Percentiles rank a stretch among this genome's conserved stretches.
phyloP scores from a whole-genome alignment of 2,797 vertebrate species.

The Mus minutoides region DNA sequence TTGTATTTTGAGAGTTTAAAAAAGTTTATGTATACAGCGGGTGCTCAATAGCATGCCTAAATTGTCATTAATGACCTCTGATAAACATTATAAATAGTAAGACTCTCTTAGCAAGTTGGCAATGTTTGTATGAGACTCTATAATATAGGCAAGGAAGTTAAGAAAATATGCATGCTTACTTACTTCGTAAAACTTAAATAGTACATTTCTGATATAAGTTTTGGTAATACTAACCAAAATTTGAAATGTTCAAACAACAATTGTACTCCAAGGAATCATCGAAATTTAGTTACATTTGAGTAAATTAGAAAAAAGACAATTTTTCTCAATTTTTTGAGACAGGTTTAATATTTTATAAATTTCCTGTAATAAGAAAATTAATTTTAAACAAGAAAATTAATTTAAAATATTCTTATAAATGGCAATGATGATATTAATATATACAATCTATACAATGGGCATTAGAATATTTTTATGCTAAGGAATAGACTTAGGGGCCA shows the following conservation, averaged over 20 bases:
- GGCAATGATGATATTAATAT: neutral
- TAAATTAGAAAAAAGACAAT: neutral
- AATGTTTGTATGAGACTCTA: neutral
- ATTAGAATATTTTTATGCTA: neutral
- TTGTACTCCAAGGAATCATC: neutral
- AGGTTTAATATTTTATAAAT: neutral
- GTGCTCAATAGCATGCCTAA: neutral
- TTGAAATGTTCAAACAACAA: neutral
- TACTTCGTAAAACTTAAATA: conserved; percentile 19
- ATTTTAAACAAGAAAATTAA: neutral
- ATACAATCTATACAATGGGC: neutral
- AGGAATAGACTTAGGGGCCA: neutral
- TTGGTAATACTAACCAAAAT: neutral
- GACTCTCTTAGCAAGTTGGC: neutral
- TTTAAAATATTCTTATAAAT: neutral
- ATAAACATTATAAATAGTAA: conserved; percentile 4
- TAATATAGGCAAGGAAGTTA: neutral
- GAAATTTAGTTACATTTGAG: conserved; percentile 13
- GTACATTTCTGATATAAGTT: neutral
- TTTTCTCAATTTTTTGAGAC: neutral
- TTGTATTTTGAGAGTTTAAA: neutral
- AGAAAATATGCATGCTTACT: neutral
- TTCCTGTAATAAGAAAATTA: neutral
- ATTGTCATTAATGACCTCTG: neutral
- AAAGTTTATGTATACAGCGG: neutral